These are phyloP conservation scores for Penaeus indicus DNA, from an alignment of 1,140 invertebrate species.

Conservation along the genomic window DNA sequence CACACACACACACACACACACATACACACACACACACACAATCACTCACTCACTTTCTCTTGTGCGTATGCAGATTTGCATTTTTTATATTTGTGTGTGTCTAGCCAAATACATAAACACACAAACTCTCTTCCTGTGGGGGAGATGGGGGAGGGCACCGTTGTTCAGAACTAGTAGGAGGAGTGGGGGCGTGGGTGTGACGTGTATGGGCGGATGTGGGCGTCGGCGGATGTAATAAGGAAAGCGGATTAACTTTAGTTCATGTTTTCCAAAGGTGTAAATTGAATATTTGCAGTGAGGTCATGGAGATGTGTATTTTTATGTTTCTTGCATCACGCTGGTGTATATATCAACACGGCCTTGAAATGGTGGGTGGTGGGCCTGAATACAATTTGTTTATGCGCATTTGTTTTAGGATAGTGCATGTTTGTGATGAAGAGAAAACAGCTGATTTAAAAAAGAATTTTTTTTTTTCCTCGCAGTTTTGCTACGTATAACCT, in stretches of 20 bases:
- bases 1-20: too few relatives aligned
- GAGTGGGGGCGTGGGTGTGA: not conserved
- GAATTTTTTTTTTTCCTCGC: too few relatives aligned
- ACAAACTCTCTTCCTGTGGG: not conserved
- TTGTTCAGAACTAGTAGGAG: not conserved
- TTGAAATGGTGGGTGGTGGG: not conserved
- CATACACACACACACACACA: too few relatives aligned
- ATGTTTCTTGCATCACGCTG: not conserved
- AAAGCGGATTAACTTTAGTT: too few relatives aligned
- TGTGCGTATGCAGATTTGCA: not conserved
- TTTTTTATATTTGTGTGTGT: not conserved
- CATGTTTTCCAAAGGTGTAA: too few relatives aligned
- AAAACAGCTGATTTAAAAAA: too few relatives aligned
- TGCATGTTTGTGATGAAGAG: too few relatives aligned
- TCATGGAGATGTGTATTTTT: not conserved
- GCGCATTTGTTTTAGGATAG: too few relatives aligned
- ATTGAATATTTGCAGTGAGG: not conserved
- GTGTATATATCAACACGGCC: not conserved
- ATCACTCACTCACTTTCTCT: too few relatives aligned
- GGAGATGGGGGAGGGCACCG: not conserved
- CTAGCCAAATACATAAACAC: not conserved
- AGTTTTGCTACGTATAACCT: too few relatives aligned
- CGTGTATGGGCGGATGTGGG: constrained; percentile 5
- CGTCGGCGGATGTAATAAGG: not conserved
- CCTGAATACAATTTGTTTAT: too few relatives aligned